phyloP scores from a whole-genome alignment of 2,797 vertebrate species.

The Alectoris magna region DNA sequence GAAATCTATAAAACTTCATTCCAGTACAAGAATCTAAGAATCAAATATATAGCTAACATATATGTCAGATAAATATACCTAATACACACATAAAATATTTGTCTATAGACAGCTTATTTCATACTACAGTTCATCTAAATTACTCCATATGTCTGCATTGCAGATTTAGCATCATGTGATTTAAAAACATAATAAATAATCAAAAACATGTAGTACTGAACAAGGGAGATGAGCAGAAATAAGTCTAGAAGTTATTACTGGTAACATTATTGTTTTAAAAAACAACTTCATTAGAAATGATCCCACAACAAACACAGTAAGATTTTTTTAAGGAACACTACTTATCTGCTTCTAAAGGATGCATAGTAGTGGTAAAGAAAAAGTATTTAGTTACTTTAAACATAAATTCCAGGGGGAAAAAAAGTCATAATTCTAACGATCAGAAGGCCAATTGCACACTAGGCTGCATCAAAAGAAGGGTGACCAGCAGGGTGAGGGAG shows the following conservation, averaged over 20 bases:
- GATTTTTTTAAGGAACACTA: neutral
- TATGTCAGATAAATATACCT: neutral
- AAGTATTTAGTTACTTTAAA: neutral
- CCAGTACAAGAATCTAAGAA: neutral
- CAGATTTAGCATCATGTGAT: neutral
- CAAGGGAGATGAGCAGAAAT: neutral
- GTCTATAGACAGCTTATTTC: neutral
- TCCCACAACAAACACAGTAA: neutral
- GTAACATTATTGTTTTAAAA: neutral
- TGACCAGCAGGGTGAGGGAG: neutral
- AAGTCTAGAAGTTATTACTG: neutral
- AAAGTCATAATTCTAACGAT: neutral
- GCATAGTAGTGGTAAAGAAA: neutral
- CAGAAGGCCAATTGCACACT: neutral
- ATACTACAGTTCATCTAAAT: neutral
- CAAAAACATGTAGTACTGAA: neutral
- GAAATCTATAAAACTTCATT: neutral
- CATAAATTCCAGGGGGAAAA: neutral
- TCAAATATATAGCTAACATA: neutral
- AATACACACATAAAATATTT: fast-evolving
- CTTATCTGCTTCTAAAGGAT: slow-evolving; percentile 1
- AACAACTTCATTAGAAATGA: slow-evolving; percentile 3
- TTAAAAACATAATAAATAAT: neutral
- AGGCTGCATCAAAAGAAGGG: neutral
- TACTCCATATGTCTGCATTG: neutral